Percentiles rank a stretch among this genome's conserved stretches.
Evolutionary conservation across 2,113 vertebrate genomes (phyloP).

Genomic region (Archilochus colubris): DNA sequence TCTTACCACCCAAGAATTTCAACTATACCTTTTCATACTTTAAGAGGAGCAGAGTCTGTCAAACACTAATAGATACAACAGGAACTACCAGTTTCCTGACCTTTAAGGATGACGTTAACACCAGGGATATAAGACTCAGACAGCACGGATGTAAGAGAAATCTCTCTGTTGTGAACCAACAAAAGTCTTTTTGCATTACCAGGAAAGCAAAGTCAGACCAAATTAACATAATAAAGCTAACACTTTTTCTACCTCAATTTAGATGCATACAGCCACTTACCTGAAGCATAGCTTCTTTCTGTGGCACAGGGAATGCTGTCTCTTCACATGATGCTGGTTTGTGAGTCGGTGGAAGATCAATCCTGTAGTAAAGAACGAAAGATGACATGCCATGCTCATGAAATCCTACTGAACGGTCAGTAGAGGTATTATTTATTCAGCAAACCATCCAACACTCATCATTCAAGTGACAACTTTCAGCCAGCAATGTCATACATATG

Average conservation of each 20-base stretch:
- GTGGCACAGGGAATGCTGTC: constrained; percentile 43
- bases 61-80: neutral
- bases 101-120: neutral
- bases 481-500: neutral
- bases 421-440: neutral
- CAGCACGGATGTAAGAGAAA: fast-evolving
- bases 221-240: neutral
- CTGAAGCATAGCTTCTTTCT: constrained; percentile 72
- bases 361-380: constrained; percentile 63
- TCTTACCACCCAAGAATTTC: neutral
- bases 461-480: neutral
- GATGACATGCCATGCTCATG: neutral
- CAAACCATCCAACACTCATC: neutral
- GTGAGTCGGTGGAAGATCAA: constrained; percentile 81
- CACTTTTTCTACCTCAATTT: neutral
- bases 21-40: neutral
- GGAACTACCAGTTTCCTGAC: neutral
- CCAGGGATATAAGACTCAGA: fast-evolving
- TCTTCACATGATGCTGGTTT: constrained; percentile 74
- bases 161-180: neutral
- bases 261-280: constrained; percentile 42
- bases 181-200: neutral
- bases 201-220: neutral
- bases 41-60: neutral
- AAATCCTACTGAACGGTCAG: neutral